Evolutionary conservation across 37 sponge, comb jelly and placozoan species (phyloP).

Genomic region (Bolinopsis microptera): DNA sequence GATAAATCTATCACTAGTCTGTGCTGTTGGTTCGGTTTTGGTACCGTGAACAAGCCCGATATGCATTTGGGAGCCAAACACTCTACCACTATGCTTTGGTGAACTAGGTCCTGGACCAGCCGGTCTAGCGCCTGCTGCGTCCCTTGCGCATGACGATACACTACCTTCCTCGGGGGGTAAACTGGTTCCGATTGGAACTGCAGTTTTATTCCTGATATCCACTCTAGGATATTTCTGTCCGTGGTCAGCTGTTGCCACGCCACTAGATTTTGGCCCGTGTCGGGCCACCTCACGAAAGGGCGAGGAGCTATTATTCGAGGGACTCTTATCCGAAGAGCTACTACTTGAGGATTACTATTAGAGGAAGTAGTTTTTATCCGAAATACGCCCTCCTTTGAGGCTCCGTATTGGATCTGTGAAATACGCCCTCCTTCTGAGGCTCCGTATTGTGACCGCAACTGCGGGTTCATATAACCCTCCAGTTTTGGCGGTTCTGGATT

Average conservation of each 20-base stretch:
- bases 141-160: not conserved
- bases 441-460: too few species aligned
- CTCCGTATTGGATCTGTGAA: too few species aligned
- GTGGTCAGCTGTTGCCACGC: not conserved
- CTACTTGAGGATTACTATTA: too few species aligned
- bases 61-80: conserved; percentile 32
- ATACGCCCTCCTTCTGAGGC: too few species aligned
- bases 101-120: not conserved
- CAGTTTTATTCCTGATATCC: not conserved
- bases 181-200: not conserved
- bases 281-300: conserved; percentile 43
- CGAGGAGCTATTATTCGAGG: too few species aligned
- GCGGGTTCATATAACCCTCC: too few species aligned
- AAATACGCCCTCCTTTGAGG: too few species aligned
- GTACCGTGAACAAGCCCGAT: not conserved
- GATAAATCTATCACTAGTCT: not conserved
- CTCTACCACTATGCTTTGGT: not conserved
- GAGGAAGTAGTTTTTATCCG: too few species aligned
- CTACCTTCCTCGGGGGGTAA: not conserved
- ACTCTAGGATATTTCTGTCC: not conserved
- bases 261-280: not conserved
- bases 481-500: too few species aligned
- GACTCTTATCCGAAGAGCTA: too few species aligned
- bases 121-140: not conserved
- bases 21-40: not conserved